Evolutionary conservation across 2,797 vertebrate genomes (phyloP).

Genomic region (Dermochelys coriacea): DNA sequence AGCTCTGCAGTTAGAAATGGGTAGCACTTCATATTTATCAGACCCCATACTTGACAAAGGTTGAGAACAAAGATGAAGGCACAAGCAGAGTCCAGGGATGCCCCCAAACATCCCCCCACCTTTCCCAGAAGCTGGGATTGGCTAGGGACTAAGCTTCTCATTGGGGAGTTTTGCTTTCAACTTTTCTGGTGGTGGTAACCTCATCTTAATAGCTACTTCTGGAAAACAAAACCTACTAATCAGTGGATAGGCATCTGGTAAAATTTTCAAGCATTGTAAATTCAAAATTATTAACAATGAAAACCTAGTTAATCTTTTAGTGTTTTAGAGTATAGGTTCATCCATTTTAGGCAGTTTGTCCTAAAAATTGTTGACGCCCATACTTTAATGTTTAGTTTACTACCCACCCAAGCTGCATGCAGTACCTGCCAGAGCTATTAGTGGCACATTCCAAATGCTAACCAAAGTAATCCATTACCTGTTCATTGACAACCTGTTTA

Average conservation of each 20-base stretch:
- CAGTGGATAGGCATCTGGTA: background rate
- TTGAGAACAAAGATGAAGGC: background rate
- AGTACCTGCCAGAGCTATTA: background rate
- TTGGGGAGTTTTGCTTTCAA: constrained; percentile 16
- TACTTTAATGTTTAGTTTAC: background rate
- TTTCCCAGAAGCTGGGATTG: constrained; percentile 5
- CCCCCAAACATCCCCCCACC: background rate
- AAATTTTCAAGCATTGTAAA: background rate
- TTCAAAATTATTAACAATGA: background rate
- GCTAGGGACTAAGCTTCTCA: background rate
- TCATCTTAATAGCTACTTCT: background rate
- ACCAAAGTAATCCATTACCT: background rate
- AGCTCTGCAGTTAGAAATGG: constrained; percentile 42
- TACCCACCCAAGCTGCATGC: background rate
- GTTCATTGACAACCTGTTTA: constrained; percentile 37
- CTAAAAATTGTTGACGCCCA: background rate
- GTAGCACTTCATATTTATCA: background rate
- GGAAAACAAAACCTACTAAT: background rate
- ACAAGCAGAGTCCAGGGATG: constrained; percentile 20
- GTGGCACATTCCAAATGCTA: constrained; percentile 5
- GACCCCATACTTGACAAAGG: constrained; percentile 7
- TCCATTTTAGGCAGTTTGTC: constrained; percentile 6
- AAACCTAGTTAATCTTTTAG: background rate
- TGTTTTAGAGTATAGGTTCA: background rate
- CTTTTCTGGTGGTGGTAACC: background rate